A percentile compares a stretch with the other conserved stretches of the same genome.
phyloP scores from a whole-genome alignment of 2,888 invertebrate species.

The Orthosia cruda region DNA sequence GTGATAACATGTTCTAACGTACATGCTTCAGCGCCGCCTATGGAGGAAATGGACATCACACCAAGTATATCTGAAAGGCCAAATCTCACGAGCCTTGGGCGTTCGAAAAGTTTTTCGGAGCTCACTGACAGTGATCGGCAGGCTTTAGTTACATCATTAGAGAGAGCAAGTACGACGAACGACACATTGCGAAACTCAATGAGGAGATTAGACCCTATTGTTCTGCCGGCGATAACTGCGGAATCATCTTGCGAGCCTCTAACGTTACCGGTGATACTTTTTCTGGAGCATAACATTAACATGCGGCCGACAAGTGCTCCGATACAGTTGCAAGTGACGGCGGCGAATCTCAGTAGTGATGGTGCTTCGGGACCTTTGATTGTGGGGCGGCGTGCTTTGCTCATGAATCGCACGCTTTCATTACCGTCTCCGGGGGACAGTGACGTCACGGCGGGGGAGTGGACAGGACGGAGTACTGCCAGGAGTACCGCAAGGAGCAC shows the following conservation, averaged over 20 bases:
- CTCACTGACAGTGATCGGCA: slow-evolving; percentile 80
- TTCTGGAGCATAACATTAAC: slow-evolving; percentile 88
- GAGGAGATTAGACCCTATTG: slow-evolving; percentile 88
- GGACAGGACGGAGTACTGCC: slow-evolving; percentile 85
- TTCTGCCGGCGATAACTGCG: slow-evolving; percentile 84
- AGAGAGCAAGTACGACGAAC: slow-evolving; percentile 81
- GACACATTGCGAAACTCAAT: slow-evolving; percentile 87
- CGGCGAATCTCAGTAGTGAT: slow-evolving; percentile 87
- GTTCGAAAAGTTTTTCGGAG: slow-evolving; percentile 88
- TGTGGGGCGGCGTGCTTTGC: slow-evolving; percentile 85
- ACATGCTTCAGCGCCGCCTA: slow-evolving; percentile 72
- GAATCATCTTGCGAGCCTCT: slow-evolving; percentile 84
- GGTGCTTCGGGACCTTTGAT: slow-evolving; percentile 87
- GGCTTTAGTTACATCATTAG: slow-evolving; percentile 77
- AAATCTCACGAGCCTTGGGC: slow-evolving; percentile 75
- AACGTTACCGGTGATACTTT: slow-evolving; percentile 88
- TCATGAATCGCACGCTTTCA: slow-evolving; percentile 88
- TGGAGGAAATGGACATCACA: slow-evolving; percentile 75
- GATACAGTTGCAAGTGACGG: slow-evolving; percentile 88
- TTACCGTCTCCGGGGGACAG: slow-evolving; percentile 88
- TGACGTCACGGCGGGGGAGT: slow-evolving; percentile 84
- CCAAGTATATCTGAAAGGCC: slow-evolving; percentile 75
- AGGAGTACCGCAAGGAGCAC: slow-evolving; percentile 84
- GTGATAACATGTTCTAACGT: slow-evolving; percentile 79
- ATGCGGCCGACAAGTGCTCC: slow-evolving; percentile 89